Percentiles rank a stretch among this genome's conserved stretches.
These are phyloP conservation scores for Platycercus adscitus DNA, from an alignment of 2,113 vertebrate genomes.

Conservation along the genomic window DNA sequence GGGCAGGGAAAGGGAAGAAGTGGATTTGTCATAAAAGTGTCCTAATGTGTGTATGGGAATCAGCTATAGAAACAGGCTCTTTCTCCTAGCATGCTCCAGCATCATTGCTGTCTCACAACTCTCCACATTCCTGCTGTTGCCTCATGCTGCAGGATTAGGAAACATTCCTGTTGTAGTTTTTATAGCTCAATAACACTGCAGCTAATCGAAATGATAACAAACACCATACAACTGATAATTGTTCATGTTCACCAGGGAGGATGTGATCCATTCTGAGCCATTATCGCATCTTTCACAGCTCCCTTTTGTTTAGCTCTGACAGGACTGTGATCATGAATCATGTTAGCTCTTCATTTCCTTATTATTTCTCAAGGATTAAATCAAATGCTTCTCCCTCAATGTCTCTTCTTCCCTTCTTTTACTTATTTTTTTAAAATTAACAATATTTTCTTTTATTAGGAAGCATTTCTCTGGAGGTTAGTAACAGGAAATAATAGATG, in stretches of 20 bases:
- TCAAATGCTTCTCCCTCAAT: not conserved
- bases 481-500: not conserved
- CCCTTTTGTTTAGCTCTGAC: not conserved
- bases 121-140: not conserved
- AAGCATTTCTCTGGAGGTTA: not conserved
- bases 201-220: not conserved
- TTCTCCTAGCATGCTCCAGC: not conserved
- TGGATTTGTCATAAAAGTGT: not conserved
- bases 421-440: not conserved
- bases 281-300: not conserved
- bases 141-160: not conserved
- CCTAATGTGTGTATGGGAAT: not conserved
- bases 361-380: not conserved
- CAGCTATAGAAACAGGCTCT: not conserved
- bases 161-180: fast-evolving
- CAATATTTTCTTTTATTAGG: not conserved
- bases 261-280: not conserved
- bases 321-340: not conserved
- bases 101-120: fast-evolving
- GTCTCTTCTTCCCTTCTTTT: not conserved
- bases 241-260: not conserved
- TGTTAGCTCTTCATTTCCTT: not conserved
- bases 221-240: not conserved
- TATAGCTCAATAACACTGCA: not conserved
- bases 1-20: not conserved